Evolutionary conservation across 2,113 vertebrate species (phyloP), one percentile per base, ranked within the genome.

Genomic region (Mustelus asterias): DNA sequence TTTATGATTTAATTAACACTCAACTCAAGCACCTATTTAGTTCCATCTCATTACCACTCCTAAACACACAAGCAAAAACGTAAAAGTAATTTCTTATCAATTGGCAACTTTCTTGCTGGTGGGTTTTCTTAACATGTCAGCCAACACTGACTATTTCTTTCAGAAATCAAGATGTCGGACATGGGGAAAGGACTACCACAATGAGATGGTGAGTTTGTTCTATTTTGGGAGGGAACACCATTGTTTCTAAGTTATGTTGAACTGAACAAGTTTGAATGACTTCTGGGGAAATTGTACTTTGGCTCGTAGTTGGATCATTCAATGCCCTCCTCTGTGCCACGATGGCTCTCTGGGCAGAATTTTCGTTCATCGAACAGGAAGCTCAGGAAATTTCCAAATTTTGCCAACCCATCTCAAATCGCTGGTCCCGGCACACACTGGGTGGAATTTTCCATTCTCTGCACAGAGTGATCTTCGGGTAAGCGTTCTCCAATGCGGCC

Each of bases 1-100:
- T 76, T 72, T 48, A 48, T 95, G 41, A 70, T 95, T 48, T 95
- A 70, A 95, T 95, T 95, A 95, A 44, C 69, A 54, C 24, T 67
- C 93, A 41, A 94, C 37, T 69, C 69, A 70, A 95, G 94, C 24
- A 76, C 70, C 41, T 76, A 48, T 44, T 72, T 48, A 95, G 94
- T 41, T 95, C 94, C 44, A 72, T 76, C 72, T 29, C 94, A 70
- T 72, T 95, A 48, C 37, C 69, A 48, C 48, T 89, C 58, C 48
- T 70, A 44, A 94, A 94, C 10, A 20, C 6, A 94, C 63, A 44
- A 94, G 65, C 63, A 95, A 95, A 72, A 95, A 14, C 3, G 10
- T 95, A 72, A 76, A 48, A 48, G 67, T 54, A 76, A 93, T 92
- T 93, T 60, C 29, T 37, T 65, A 37, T 93, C 58, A 67, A 65